A percentile compares a stretch with the other conserved stretches of the same genome.
Conservation (phyloP, 2,888 invertebrate genomes). For the Patella caerulea region DNA sequence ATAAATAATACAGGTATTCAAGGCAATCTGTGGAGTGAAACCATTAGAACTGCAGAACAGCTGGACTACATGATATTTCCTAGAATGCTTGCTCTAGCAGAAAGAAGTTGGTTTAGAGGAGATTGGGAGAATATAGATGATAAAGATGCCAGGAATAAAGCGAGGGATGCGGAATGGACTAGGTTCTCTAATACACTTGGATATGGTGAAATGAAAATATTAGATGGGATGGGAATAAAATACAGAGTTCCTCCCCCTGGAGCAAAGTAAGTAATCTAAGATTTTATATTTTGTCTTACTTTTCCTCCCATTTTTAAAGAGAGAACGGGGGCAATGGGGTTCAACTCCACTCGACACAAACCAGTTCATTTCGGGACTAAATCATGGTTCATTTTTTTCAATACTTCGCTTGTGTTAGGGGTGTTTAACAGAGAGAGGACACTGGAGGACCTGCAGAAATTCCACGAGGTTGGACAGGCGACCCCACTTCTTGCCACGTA, state of each 20-base stretch:
- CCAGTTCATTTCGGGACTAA: no score
- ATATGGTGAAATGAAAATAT: constrained; percentile 43
- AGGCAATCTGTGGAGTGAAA: constrained; percentile 62
- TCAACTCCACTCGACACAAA: no score
- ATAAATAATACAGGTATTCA: constrained; percentile 54
- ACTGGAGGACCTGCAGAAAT: no score
- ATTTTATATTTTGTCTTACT: neutral
- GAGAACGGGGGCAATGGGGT: no score
- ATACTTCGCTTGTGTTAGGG: no score
- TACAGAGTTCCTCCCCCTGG: constrained; percentile 61
- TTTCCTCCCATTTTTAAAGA: no score
- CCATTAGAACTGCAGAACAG: constrained; percentile 44
- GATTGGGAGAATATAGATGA: constrained; percentile 52
- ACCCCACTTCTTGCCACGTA: no score
- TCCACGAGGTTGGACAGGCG: no score
- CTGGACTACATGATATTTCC: constrained; percentile 57
- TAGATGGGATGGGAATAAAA: constrained; percentile 47
- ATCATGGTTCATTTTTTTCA: no score
- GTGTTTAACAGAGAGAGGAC: no score
- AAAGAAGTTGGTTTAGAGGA: constrained; percentile 64
- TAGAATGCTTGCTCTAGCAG: constrained; percentile 60
- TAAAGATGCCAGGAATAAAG: neutral
- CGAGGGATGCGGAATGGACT: constrained; percentile 48
- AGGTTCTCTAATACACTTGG: constrained; percentile 53
- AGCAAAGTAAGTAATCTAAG: constrained; percentile 42